These are phyloP conservation scores for Seriola aureovittata DNA, from an alignment of 2,113 vertebrate genomes.

Conservation along the genomic window DNA sequence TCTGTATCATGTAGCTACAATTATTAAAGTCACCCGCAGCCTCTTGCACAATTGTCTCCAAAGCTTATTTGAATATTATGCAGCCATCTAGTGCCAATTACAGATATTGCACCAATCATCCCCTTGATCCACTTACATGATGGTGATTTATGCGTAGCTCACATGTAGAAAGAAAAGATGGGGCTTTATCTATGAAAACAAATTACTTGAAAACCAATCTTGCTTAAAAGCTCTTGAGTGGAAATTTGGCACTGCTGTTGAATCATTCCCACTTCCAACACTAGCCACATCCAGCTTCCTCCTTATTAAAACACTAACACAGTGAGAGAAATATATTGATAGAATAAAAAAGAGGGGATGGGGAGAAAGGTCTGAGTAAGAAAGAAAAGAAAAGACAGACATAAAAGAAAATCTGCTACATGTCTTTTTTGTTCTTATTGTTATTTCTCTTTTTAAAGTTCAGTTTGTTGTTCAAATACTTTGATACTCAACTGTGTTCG, in stretches of 20 bases:
- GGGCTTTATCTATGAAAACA: slow-evolving; percentile 65
- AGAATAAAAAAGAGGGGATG: slow-evolving; percentile 77
- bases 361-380: slow-evolving; percentile 76
- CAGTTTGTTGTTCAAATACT: slow-evolving; percentile 79
- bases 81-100: slow-evolving; percentile 89
- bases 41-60: slow-evolving; percentile 63
- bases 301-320: slow-evolving; percentile 85
- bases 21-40: slow-evolving; percentile 57
- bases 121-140: slow-evolving; percentile 74
- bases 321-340: slow-evolving; percentile 83
- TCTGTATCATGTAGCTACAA: slow-evolving; percentile 47
- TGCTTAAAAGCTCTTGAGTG: slow-evolving; percentile 72
- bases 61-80: slow-evolving; percentile 84
- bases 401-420: slow-evolving; percentile 82
- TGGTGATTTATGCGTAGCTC: slow-evolving; percentile 75
- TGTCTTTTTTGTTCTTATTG: slow-evolving; percentile 82
- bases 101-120: slow-evolving; percentile 85
- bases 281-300: slow-evolving; percentile 86
- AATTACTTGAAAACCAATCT: slow-evolving; percentile 74
- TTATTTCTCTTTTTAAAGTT: slow-evolving; percentile 78
- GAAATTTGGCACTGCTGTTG: slow-evolving; percentile 77
- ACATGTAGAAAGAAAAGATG: slow-evolving; percentile 64
- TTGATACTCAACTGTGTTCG: slow-evolving; percentile 66
- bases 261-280: slow-evolving; percentile 82
- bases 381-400: slow-evolving; percentile 80